Evolutionary conservation across 2,113 vertebrate genomes (phyloP).

Genomic region (Ciconia boyciana): DNA sequence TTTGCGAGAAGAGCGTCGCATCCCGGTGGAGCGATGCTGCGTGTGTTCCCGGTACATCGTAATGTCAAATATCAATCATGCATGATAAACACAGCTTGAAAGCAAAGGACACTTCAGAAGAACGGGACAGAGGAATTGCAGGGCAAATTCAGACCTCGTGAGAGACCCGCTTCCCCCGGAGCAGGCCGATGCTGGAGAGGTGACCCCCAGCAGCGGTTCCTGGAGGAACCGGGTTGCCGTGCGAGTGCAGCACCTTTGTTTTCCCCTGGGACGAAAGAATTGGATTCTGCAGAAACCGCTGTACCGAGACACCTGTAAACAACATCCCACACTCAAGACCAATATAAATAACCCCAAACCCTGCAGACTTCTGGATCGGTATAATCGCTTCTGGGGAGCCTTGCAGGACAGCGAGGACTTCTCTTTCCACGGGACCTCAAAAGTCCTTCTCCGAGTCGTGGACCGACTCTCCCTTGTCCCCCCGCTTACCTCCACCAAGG

Average conservation of each 20-base stretch:
- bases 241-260: not conserved
- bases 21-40: not conserved
- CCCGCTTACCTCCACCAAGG: conserved; percentile 33
- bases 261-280: not conserved
- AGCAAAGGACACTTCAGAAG: not conserved
- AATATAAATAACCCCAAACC: fast-evolving
- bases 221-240: not conserved
- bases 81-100: not conserved
- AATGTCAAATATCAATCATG: not conserved
- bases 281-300: not conserved
- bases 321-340: not conserved
- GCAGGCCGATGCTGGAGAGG: not conserved
- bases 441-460: not conserved
- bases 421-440: not conserved
- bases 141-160: not conserved
- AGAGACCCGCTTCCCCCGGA: too few relatives aligned
- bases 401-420: not conserved
- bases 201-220: fast-evolving
- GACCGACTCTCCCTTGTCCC: not conserved
- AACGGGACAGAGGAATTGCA: not conserved
- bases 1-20: not conserved
- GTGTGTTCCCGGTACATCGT: not conserved
- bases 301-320: fast-evolving
- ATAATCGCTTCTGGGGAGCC: not conserved
- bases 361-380: fast-evolving